Evolutionary conservation across 37 sponge, comb jelly and placozoan genomes (phyloP), one percentile per base, ranked within the genome.

Genomic region (Spongilla lacustris): DNA sequence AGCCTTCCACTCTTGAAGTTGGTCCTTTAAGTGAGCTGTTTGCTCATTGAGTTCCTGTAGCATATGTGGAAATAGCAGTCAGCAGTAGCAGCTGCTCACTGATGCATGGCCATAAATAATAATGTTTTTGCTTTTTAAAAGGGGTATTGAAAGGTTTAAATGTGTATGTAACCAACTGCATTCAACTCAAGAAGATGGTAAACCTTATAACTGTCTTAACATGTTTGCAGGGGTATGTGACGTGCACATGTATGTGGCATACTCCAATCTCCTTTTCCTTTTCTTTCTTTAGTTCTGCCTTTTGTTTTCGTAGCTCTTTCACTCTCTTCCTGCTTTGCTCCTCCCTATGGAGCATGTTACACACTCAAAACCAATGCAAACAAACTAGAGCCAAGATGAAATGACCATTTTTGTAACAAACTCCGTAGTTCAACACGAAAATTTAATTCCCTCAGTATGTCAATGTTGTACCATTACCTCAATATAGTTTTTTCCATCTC

Each of bases 1-100:
- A 6, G 94, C 94, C 58, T 91, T 91, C 67, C 85, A 72, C 74
- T 95, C 95, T 30, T 95, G 92, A 22, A 95, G 67, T 74, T 98
- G 96, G 69, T 98, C 98, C 78, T 94, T 98, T 75, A 93, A 75
- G 73, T 98, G 92, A 66, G 98, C 98, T 29, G 94, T 92, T 78
- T 86, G 83, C 73, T 98, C 98, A 87, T 94, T 89, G 25, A 96
- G 83, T 2, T 84, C 74, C 95, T 96, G 77, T 76, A 67, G 33
- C 32, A 58, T 33, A 14, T 32, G 14, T 32, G 8, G 77, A 31
- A 9, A 37, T n/a, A n/a, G n/a, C n/a, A n/a, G n/a, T n/a, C n/a
- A n/a, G n/a, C n/a, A n/a, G n/a, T n/a, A n/a, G n/a, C n/a, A n/a
- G n/a, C n/a, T n/a, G n/a, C n/a, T n/a, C n/a, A n/a, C n/a, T n/a